Base-by-base conservation (phyloP, 2,888 invertebrate species). In the Polydrusus pterygomalis region DNA sequence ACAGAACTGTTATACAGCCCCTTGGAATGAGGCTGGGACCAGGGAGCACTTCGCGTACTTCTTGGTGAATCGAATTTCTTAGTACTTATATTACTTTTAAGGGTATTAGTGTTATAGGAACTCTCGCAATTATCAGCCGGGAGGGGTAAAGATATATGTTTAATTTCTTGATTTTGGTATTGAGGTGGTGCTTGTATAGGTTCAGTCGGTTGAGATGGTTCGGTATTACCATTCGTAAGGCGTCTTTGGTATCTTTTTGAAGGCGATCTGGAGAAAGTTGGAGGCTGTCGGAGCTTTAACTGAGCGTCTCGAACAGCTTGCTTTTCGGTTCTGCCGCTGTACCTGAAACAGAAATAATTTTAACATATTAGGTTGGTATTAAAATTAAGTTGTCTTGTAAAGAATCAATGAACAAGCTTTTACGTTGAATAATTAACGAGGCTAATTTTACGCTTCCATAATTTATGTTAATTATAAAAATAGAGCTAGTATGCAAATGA, bases 31-130 rank as follows among this genome's bases (percentile, higher is more conserved):
- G 92, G 92, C 78, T 95, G 93, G 34, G 92, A 91, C 93, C 93
- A 93, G 5, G 93, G 93, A 0, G 96, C 96, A 82, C 96, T 96
- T 77, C 95, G 91, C 8, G 94, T 95, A 83, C 96, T 96, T 62
- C 95, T 91, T 0, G 96, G 96, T 0, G 93, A 93, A 81, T 93
- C 93, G 64, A 91, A 91, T 81, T 89, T 88, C 70, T 84, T 84
- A 38, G 77, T 78, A 68, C 78, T 80, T 15, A 78, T 54, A 17
- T 75, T 69, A 51, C 79, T 80, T 71, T 77, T 77, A 20, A 80
- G 47, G 9, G 79, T 80, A 49, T 72, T 75, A 47, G 67, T 63
- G 30, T 79, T 80, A 69, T 79, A 80, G 77, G 77, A 79, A 86
- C 87, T 88, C 86, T 90, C 89, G 86, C 79, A 82, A 58, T 76